Conservation (phyloP, 92 coral and sea anemone genomes). For the Epizoanthus scotinus region DNA sequence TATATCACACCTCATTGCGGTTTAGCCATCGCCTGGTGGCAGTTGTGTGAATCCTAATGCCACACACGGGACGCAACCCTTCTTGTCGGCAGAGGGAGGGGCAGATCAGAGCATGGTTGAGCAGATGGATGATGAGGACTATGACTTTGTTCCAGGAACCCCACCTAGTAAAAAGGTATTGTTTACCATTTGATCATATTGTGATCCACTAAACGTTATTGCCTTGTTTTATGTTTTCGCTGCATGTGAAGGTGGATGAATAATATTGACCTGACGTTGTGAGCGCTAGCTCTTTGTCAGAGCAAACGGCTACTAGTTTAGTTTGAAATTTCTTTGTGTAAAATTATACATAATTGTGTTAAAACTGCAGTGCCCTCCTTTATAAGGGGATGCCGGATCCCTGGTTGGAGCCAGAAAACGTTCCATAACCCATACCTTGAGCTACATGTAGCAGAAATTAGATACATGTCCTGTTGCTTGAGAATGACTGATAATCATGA, state of each 20-base stretch:
- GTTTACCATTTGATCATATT: not conserved
- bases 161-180: conserved; percentile 95
- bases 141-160: conserved; percentile 85
- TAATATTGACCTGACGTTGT: not conserved
- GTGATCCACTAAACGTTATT: not conserved
- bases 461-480: not conserved
- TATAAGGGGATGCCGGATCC: not conserved
- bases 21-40: conserved; percentile 82
- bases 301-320: too few species aligned
- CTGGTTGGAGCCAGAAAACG: too few species aligned
- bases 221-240: too few species aligned
- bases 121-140: conserved; percentile 64
- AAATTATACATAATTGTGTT: too few species aligned
- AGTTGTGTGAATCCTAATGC: conserved; percentile 62
- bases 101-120: conserved; percentile 57
- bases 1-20: not conserved
- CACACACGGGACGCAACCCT: conserved; percentile 35
- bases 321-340: too few species aligned
- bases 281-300: too few species aligned
- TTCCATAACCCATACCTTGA: too few species aligned
- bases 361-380: too few species aligned
- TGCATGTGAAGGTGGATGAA: too few species aligned
- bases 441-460: too few species aligned
- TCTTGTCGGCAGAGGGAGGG: conserved; percentile 11
- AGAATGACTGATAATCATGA: too few species aligned